These are phyloP conservation scores for Calcarius ornatus DNA, from an alignment of 2,113 vertebrate species.

Conservation along the genomic window DNA sequence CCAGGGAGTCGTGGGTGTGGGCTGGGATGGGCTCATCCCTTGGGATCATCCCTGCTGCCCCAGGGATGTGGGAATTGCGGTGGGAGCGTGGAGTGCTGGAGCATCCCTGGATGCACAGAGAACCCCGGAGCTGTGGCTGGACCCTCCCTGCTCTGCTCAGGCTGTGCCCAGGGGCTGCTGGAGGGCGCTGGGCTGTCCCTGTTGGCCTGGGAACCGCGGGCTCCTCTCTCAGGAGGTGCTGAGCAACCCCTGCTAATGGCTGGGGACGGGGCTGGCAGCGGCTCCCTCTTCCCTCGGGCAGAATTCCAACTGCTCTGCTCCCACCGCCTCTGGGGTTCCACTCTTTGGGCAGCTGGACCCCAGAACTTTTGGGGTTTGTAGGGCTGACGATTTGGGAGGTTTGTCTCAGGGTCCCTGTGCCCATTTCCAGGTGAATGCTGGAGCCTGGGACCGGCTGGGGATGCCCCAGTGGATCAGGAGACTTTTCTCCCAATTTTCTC, in stretches of 20 bases:
- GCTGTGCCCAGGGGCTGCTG: neutral
- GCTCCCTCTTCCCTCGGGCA: accelerated
- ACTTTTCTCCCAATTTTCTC: accelerated
- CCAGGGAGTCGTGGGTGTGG: neutral
- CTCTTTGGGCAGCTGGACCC: neutral
- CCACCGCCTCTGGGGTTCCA: accelerated
- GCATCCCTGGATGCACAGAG: accelerated
- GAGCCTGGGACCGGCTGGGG: neutral
- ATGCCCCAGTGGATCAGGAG: neutral
- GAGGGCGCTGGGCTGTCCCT: accelerated
- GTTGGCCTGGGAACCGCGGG: neutral
- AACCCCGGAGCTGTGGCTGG: accelerated
- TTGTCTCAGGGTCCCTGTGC: neutral
- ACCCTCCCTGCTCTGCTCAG: accelerated
- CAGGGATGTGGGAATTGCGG: accelerated
- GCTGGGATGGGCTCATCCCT: neutral
- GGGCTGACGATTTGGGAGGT: neutral
- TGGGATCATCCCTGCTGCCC: accelerated
- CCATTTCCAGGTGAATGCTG: neutral
- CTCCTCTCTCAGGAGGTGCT: neutral
- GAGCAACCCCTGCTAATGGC: neutral
- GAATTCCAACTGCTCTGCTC: neutral
- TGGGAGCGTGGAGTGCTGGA: neutral
- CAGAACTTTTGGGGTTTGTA: accelerated
- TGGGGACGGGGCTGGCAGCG: neutral